Evolutionary conservation across 2,113 vertebrate species (phyloP).

Genomic region (Hiodon tergisus): DNA sequence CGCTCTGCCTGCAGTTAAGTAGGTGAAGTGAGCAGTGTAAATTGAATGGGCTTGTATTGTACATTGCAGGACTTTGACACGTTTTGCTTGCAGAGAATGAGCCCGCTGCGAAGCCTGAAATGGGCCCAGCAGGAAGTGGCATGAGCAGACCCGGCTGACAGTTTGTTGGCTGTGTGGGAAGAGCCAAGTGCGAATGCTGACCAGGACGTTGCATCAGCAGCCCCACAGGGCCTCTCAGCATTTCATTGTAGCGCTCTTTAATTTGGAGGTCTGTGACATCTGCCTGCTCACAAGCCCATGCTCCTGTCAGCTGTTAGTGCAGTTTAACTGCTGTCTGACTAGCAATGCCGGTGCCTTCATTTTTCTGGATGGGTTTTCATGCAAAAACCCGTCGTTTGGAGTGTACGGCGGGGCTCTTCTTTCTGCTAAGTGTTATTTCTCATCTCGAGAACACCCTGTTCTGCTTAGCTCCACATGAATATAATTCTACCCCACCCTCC

Average conservation of each 20-base stretch:
- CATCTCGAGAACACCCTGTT: not conserved
- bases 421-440: not conserved
- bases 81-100: conserved; percentile 23
- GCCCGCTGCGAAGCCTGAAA: conserved; percentile 44
- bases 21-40: conserved; percentile 39
- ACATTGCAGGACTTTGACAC: conserved; percentile 31
- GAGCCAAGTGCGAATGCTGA: not conserved
- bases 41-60: conserved; percentile 50
- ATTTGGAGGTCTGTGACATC: conserved; percentile 48
- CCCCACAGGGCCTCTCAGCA: conserved; percentile 42
- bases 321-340: not conserved
- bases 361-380: not conserved
- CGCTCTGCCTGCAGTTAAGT: conserved; percentile 36
- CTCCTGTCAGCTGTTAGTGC: not conserved
- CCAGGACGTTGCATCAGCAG: conserved; percentile 6
- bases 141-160: conserved; percentile 20
- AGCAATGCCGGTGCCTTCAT: not conserved
- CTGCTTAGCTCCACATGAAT: not conserved
- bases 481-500: not conserved
- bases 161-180: not conserved
- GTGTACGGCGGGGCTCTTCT: not conserved
- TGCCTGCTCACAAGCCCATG: conserved; percentile 2
- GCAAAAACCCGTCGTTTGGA: not conserved
- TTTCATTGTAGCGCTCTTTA: conserved; percentile 55
- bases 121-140: conserved; percentile 53